Evolutionary conservation across 2,113 vertebrate species (phyloP).

Genomic region (Larimichthys crocea): DNA sequence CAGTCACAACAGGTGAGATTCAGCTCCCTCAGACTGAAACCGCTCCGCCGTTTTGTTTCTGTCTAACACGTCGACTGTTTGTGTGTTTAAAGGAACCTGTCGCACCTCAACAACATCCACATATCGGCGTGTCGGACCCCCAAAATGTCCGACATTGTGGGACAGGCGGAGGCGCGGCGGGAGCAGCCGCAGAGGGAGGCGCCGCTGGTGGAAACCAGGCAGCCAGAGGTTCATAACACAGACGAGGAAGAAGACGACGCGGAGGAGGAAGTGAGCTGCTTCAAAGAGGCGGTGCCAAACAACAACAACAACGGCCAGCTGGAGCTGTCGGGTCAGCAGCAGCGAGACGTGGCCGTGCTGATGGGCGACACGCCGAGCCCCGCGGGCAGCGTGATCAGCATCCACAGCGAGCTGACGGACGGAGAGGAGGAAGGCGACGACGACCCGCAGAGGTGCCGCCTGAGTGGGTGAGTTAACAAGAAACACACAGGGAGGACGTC

Average conservation of each 20-base stretch:
- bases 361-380: slow-evolving; percentile 92
- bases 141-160: slow-evolving; percentile 86
- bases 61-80: not conserved
- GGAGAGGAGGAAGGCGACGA: slow-evolving; percentile 88
- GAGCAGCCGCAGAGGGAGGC: slow-evolving; percentile 50
- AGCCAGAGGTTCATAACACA: slow-evolving; percentile 71
- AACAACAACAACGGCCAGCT: slow-evolving; percentile 72
- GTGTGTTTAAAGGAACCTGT: slow-evolving; percentile 74
- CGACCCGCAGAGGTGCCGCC: slow-evolving; percentile 80
- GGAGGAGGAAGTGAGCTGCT: slow-evolving; percentile 82
- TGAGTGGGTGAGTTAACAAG: slow-evolving; percentile 87
- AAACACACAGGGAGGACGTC: not conserved
- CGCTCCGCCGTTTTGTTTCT: not conserved
- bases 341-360: slow-evolving; percentile 83
- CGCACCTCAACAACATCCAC: slow-evolving; percentile 88
- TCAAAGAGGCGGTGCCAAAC: slow-evolving; percentile 77
- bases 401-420: slow-evolving; percentile 88
- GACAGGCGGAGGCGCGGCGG: slow-evolving; percentile 73
- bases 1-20: slow-evolving; percentile 90
- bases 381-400: slow-evolving; percentile 92
- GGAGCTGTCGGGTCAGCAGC: slow-evolving; percentile 70
- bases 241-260: slow-evolving; percentile 80
- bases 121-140: slow-evolving; percentile 88
- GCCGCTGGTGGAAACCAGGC: slow-evolving; percentile 39
- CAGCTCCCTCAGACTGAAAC: not conserved